Evolutionary conservation across 1,140 invertebrate genomes (phyloP).

Genomic region (Centruroides vittatus): DNA sequence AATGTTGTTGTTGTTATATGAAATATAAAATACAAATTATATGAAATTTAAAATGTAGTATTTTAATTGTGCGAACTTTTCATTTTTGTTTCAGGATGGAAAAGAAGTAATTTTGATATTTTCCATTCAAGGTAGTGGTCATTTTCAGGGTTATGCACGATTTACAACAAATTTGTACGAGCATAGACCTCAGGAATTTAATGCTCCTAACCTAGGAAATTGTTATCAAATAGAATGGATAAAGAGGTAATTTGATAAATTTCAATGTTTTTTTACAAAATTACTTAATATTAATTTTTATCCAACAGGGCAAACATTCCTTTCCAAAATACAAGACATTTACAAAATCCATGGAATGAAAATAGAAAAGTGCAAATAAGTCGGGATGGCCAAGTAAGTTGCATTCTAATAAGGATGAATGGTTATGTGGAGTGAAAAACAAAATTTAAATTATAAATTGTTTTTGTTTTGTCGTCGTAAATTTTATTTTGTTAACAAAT

Average conservation of each 20-base stretch:
- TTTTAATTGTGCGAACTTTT: not conserved
- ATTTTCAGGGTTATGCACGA: constrained; percentile 39
- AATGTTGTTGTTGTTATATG: not conserved
- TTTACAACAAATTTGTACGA: constrained; percentile 27
- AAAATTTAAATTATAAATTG: no score
- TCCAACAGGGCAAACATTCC: constrained; percentile 32
- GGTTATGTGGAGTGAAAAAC: no score
- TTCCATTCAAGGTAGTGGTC: constrained; percentile 37
- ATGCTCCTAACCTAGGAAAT: constrained; percentile 24
- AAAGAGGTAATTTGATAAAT: constrained; percentile 23
- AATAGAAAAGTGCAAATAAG: constrained; percentile 35
- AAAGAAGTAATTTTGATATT: constrained; percentile 36
- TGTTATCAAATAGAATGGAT: constrained; percentile 35
- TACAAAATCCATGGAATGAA: constrained; percentile 38
- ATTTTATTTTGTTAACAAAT: no score
- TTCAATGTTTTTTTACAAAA: not conserved
- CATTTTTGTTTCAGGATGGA: constrained; percentile 26
- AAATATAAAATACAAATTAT: not conserved
- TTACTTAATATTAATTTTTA: not conserved
- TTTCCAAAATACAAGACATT: constrained; percentile 33
- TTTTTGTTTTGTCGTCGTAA: no score
- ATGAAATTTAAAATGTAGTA: not conserved
- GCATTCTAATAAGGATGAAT: no score
- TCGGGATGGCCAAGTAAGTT: constrained; percentile 36
- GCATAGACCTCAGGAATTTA: constrained; percentile 30